Evolutionary conservation across 2,113 vertebrate genomes (phyloP).

Genomic region (Danio rerio): GRCz12tu NC_133181.1:13639501-13640000

Average conservation of each 20-base stretch:
- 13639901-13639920: conserved; percentile 98
- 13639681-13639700: conserved; percentile 6
- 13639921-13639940: conserved; percentile 95
- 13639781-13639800: conserved; percentile 18
- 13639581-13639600: conserved; percentile 7
- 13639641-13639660: not conserved
- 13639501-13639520: conserved; percentile 92
- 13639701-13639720: conserved; percentile 7
- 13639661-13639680: not conserved
- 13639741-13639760: not conserved
- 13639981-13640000: conserved; percentile 94
- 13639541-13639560: conserved; percentile 91
- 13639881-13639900: conserved; percentile 81
- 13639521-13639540: conserved; percentile 93
- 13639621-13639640: not conserved
- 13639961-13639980: conserved; percentile 95
- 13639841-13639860: not conserved
- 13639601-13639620: not conserved
- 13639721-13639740: conserved; percentile 1
- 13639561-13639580: conserved; percentile 39
- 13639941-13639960: conserved; percentile 94
- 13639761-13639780: conserved; percentile 15
- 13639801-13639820: not conserved
- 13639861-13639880: conserved; percentile 20
- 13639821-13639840: conserved; percentile 13